phyloP scores from a whole-genome alignment of 2,113 vertebrate species.

The Petrocephalus zakoni region DNA sequence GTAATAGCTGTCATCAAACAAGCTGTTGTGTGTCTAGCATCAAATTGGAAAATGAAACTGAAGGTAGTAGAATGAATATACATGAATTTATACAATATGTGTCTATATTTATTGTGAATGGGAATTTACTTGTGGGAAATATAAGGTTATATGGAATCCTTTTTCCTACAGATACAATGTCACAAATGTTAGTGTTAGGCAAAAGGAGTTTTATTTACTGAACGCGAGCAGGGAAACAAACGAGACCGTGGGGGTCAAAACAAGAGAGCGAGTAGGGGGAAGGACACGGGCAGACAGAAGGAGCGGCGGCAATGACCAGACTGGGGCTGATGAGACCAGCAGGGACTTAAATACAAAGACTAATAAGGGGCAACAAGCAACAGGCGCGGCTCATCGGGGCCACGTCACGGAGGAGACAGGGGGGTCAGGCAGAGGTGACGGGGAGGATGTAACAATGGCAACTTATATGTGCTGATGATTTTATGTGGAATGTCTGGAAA shows the following conservation, averaged over 20 bases:
- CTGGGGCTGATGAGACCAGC: too few relatives aligned
- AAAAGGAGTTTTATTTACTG: too few relatives aligned
- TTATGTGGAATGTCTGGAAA: background rate
- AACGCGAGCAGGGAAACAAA: constrained; percentile 23
- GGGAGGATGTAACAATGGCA: constrained; percentile 30
- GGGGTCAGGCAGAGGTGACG: too few relatives aligned
- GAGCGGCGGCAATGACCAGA: too few relatives aligned
- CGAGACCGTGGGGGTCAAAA: too few relatives aligned
- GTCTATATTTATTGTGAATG: background rate
- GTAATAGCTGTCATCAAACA: background rate
- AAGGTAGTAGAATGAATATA: background rate
- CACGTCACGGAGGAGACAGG: too few relatives aligned
- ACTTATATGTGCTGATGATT: background rate
- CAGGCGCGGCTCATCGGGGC: too few relatives aligned
- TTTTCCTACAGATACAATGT: background rate
- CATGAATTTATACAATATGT: background rate
- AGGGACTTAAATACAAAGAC: too few relatives aligned
- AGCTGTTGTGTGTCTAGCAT: background rate
- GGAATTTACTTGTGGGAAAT: background rate
- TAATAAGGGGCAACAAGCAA: too few relatives aligned
- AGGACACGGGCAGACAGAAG: too few relatives aligned
- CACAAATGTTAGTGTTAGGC: too few relatives aligned
- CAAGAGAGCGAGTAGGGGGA: too few relatives aligned
- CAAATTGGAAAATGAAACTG: background rate
- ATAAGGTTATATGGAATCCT: background rate